A percentile compares a stretch with the other conserved stretches of the same genome.
Conservation (phyloP, 2,888 invertebrate genomes). For the Myopa tessellatipennis region DNA sequence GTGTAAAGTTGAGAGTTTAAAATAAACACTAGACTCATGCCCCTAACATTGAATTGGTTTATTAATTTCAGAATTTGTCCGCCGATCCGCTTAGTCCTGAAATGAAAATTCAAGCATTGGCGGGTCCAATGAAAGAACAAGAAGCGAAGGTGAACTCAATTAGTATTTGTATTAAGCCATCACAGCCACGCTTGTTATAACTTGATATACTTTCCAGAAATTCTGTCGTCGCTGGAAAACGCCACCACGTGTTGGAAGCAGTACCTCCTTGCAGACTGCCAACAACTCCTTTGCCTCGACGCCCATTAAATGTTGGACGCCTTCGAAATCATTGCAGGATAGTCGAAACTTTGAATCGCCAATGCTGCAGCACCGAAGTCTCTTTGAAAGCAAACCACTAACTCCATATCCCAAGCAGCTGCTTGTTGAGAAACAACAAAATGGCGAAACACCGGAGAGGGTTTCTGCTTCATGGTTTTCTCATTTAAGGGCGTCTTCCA, state of each 20-base stretch:
- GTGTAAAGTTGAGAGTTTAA: constrained; percentile 13
- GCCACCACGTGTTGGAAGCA: constrained; percentile 73
- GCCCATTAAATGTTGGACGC: constrained; percentile 54
- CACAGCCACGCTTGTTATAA: neutral
- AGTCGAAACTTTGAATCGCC: constrained; percentile 37
- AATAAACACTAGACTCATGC: neutral
- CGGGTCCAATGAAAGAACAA: constrained; percentile 88
- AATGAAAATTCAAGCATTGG: constrained; percentile 84
- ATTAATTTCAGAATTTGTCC: constrained; percentile 70
- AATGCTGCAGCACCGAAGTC: constrained; percentile 45
- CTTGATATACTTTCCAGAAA: constrained; percentile 51
- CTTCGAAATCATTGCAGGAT: constrained; percentile 45
- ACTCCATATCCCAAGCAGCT: constrained; percentile 24
- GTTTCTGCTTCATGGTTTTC: too few relatives aligned
- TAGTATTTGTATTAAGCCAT: neutral
- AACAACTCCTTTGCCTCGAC: constrained; percentile 56
- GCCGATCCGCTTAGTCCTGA: constrained; percentile 76
- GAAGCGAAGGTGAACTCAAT: constrained; percentile 71
- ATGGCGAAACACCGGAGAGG: constrained; percentile 30
- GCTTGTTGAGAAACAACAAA: constrained; percentile 15
- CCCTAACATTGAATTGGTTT: neutral
- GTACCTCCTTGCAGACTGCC: constrained; percentile 48
- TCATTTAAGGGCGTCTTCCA: neutral
- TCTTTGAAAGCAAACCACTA: constrained; percentile 52
- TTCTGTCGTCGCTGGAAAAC: constrained; percentile 88